Evolutionary conservation across 2,797 vertebrate species (phyloP).

Genomic region (Lagodon rhomboides): DNA sequence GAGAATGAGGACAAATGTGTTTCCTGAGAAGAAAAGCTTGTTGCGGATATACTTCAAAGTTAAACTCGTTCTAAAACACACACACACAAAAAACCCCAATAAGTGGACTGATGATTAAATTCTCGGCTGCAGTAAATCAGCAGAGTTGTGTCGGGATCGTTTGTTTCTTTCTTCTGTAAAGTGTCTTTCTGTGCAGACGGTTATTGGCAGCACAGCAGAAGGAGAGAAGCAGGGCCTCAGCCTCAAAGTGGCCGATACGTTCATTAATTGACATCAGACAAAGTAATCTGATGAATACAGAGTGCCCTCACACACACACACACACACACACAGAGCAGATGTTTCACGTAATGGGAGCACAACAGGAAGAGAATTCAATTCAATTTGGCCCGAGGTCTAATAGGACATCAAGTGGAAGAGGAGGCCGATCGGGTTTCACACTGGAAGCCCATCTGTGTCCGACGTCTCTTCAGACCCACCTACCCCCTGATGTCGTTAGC

Average conservation of each 20-base stretch:
- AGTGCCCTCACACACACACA: conserved; percentile 47
- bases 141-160: conserved; percentile 3
- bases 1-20: neutral
- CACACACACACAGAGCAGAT: conserved; percentile 74
- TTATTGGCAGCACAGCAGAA: conserved; percentile 32
- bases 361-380: conserved; percentile 82
- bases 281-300: conserved; percentile 69
- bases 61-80: conserved; percentile 20
- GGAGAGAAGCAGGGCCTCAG: conserved; percentile 26
- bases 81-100: neutral
- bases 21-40: neutral
- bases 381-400: conserved; percentile 81
- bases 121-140: conserved; percentile 19
- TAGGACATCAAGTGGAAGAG: conserved; percentile 74
- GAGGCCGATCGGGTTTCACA: conserved; percentile 79
- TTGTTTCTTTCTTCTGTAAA: neutral
- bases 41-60: conserved; percentile 12
- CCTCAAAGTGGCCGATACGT: conserved; percentile 60
- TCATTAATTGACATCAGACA: conserved; percentile 73
- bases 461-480: conserved; percentile 51
- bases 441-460: conserved; percentile 81
- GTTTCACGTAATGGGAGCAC: conserved; percentile 79
- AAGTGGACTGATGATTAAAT: conserved; percentile 30
- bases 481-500: conserved; percentile 54
- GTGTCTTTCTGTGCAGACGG: conserved; percentile 13